phyloP scores from a whole-genome alignment of 2,113 vertebrate genomes.

The Progne subis region DNA sequence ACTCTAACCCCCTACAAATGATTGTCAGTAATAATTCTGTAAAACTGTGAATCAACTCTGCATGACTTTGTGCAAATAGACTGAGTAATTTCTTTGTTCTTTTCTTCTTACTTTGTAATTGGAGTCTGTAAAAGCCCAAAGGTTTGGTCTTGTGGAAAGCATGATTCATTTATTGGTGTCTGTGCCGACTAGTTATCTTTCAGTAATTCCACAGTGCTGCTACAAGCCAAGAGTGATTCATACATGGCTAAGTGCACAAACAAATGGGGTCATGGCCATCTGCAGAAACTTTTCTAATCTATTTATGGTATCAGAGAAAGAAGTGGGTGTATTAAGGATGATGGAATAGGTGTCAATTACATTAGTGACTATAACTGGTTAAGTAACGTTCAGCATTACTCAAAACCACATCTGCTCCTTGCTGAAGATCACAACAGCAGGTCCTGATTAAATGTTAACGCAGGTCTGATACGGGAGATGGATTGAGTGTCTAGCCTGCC shows the following conservation, averaged over 20 bases:
- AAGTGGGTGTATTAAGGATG: conserved; percentile 64
- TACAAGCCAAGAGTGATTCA: conserved; percentile 77
- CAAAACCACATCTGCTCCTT: conserved; percentile 27
- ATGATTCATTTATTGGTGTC: conserved; percentile 84
- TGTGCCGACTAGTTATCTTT: conserved; percentile 71
- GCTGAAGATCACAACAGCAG: neutral
- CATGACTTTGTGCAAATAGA: conserved; percentile 76
- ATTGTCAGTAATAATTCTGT: conserved; percentile 74
- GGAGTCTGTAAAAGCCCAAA: conserved; percentile 80
- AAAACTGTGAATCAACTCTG: conserved; percentile 79
- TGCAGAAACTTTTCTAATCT: conserved; percentile 72
- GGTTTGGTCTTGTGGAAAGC: conserved; percentile 79
- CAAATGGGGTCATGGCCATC: conserved; percentile 72
- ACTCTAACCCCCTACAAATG: conserved; percentile 61
- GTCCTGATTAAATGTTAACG: neutral
- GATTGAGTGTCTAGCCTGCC: neutral
- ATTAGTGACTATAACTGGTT: conserved; percentile 48
- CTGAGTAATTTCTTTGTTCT: conserved; percentile 84
- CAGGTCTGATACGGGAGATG: neutral
- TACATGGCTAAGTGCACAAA: conserved; percentile 62
- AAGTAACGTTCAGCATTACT: conserved; percentile 36
- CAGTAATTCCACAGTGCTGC: conserved; percentile 72
- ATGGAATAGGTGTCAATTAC: conserved; percentile 65
- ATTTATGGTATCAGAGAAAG: conserved; percentile 70
- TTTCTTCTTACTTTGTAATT: conserved; percentile 76